Evolutionary conservation across 92 coral and sea anemone species (phyloP), one percentile per base, ranked within the genome.

Genomic region (Heteractis magnifica): DNA sequence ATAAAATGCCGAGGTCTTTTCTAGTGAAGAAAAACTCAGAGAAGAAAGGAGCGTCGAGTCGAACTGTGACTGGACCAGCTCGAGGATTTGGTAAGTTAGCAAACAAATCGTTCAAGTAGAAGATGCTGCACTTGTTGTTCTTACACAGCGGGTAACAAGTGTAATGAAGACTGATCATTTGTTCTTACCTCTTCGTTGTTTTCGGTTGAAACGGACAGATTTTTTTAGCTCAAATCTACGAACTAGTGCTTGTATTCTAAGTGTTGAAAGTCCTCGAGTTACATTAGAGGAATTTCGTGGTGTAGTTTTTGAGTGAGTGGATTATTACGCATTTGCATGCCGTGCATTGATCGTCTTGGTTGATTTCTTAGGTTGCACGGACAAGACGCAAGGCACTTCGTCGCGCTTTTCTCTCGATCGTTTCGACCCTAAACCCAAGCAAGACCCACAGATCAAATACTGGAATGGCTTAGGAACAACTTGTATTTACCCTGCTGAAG

Each of bases 1-100:
- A 48, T 44, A 93, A 91, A 59, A 93, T 93, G 98, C 98, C 98
- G 74, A 86, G 94, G 79, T 94, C 98, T 71, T 93, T 93, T 76
- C 81, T 93, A 34, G 95, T 93, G 48, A 93, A 93, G 90, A 91
- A 93, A 80, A 93, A 76, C 51, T 71, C 79, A 6, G 98, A 91
- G 11, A 91, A 88, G 79, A 87, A 88, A 86, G 81, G 79, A 49
- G 82, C 82, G 51, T 79, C 91, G 74, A 87, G 74, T 65, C 77
- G 88, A 10, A 85, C 71, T 52, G 26, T 34, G 49, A 52, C 88
- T 48, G 83, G 51, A 55, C 70, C 18, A 11, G 52, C 75, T 11
- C 72, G 62, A 14, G 85, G 86, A 50, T 77, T 81, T 77, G 95
- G 98, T 93, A 77, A 89, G 98, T 86, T 68, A 14, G 84, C 19